Conservation (phyloP, 2,797 vertebrate species). For the Acipenser ruthenus region DNA sequence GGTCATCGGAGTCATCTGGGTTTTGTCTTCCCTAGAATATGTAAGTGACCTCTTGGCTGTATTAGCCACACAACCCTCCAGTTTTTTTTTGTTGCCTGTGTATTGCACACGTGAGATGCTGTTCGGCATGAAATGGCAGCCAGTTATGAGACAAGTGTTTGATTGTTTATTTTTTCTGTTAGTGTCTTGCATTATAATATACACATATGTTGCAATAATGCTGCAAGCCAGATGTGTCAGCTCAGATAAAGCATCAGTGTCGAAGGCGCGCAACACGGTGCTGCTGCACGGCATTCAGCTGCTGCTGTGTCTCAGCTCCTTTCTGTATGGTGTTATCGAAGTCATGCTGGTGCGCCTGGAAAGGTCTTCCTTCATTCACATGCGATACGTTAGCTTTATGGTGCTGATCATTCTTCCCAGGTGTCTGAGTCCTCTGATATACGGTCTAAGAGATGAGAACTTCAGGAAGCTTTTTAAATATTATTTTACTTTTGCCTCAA, state of each 20-base stretch:
- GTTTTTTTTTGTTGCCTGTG: not conserved
- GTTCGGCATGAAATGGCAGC: conserved; percentile 15
- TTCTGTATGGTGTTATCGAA: too few species aligned
- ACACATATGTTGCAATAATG: conserved; percentile 11
- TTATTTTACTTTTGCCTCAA: conserved; percentile 31
- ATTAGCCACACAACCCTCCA: not conserved
- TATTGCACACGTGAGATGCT: not conserved
- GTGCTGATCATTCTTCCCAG: conserved; percentile 39
- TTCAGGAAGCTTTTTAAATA: conserved; percentile 36
- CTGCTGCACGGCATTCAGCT: not conserved
- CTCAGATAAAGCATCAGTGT: conserved; percentile 21
- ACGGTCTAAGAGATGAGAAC: conserved; percentile 44
- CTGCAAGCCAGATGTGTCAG: conserved; percentile 7
- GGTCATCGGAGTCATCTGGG: not conserved
- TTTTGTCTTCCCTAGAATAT: not conserved
- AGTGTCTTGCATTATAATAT: not conserved
- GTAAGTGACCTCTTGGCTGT: not conserved
- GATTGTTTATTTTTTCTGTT: not conserved
- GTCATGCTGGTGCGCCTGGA: too few species aligned
- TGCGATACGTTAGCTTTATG: conserved; percentile 19
- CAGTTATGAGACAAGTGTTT: not conserved
- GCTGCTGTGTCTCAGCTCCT: not conserved
- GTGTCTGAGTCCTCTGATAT: conserved; percentile 46
- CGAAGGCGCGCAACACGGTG: conserved; percentile 1
- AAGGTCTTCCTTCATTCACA: not conserved